Evolutionary conservation across 2,113 vertebrate genomes (phyloP), one percentile per base, ranked within the genome.

Genomic region (Aix galericulata): DNA sequence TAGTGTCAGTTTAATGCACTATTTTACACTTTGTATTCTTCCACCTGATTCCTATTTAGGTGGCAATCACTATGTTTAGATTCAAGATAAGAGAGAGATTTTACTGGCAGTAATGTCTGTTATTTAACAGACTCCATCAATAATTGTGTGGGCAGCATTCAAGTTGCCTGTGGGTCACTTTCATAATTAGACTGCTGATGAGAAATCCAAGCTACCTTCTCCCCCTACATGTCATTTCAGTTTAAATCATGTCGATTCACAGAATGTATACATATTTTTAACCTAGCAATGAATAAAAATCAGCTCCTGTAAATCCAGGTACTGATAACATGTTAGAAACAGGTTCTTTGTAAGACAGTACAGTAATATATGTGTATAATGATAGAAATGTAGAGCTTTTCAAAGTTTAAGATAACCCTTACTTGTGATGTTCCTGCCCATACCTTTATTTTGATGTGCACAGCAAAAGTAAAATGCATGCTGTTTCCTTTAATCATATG

Each of bases 161-260:
- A 4, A 95, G 71, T 60, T 79, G 64, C 81, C 46, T 21, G 36
- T 82, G 46, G 82, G 79, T 96, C 81, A 89, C 44, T 60, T 68
- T 82, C 48, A 58, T 86, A 94, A 95, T 86, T 89, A 82, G 89
- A 90, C 52, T 93, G 62, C 20, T 86, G 91, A 95, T 91, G 89
- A 95, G 74, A 93, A 94, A 80, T 55, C 81, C 86, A n/a, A 75
- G 62, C 66, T 80, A 88, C 72, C 34, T 77, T 73, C 34, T 86
- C 34, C 60, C 32, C 34, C 73, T 85, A 31, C 18, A 20, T 91
- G 63, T 66, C 11, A 71, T 94, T 95, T 93, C 50, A 16, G 90
- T 95, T 96, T 85, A 96, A 94, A 94, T 95, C 78, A 76, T 48
- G 95, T 82, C 68, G 93, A 77, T 94, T 92, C 82, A 73, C 60